Percentiles rank a stretch among this genome's conserved stretches.
These are phyloP conservation scores for Ataeniobius toweri DNA, from an alignment of 2,797 vertebrate species.

Conservation along the genomic window DNA sequence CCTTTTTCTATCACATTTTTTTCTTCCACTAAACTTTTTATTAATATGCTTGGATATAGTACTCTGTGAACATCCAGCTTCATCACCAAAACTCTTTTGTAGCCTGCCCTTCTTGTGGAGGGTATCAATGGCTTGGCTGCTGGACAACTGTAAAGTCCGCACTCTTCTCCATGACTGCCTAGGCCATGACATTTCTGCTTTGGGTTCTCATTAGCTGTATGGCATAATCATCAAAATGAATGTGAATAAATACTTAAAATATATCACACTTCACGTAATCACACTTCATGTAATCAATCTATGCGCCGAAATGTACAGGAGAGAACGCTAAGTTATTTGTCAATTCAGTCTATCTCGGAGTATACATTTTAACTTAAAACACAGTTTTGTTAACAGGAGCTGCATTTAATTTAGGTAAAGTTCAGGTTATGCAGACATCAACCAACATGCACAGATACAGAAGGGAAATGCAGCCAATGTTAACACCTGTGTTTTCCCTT, in stretches of 20 bases:
- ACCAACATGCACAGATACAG: background rate
- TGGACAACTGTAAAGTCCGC: background rate
- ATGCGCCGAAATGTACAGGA: no score
- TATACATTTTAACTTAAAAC: background rate
- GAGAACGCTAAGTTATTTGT: background rate
- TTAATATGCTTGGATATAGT: background rate
- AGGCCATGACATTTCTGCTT: background rate
- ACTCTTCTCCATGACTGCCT: background rate
- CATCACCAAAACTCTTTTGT: background rate
- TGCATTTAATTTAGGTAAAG: no score
- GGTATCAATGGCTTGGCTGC: background rate
- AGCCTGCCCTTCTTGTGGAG: background rate
- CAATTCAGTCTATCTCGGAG: background rate
- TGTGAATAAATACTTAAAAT: background rate
- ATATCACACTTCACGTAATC: background rate
- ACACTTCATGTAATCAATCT: no score
- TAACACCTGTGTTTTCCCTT: background rate
- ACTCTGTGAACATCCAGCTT: no score
- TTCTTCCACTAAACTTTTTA: background rate
- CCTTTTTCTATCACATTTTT: background rate
- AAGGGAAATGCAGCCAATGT: background rate
- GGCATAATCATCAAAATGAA: background rate
- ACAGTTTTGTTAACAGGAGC: background rate
- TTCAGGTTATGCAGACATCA: background rate
- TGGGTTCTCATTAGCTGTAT: background rate